Evolutionary conservation across 1,140 invertebrate species (phyloP).

Genomic region (Cydia pomonella): DNA sequence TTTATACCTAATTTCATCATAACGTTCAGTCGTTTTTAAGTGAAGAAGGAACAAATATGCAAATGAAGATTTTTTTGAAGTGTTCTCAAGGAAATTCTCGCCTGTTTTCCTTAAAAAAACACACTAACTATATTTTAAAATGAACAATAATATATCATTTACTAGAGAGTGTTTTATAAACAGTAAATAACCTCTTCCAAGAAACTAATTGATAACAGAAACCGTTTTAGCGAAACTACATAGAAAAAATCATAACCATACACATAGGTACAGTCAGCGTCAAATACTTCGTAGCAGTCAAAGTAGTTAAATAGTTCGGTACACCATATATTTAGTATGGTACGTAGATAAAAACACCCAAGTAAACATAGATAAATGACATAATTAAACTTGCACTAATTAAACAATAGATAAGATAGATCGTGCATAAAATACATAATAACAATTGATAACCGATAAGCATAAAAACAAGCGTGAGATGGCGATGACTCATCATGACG

Average conservation of each 20-base stretch:
- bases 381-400: slow-evolving; percentile 15
- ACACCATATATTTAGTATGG: too few species aligned
- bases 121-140: too few species aligned
- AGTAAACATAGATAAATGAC: not conserved
- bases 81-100: not conserved
- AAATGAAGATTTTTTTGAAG: too few species aligned
- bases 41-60: too few species aligned
- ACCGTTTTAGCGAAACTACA: not conserved
- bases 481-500: not conserved
- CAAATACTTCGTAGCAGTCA: too few species aligned
- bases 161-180: not conserved
- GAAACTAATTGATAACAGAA: not conserved
- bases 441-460: not conserved
- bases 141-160: not conserved
- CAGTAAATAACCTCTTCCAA: not conserved
- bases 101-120: not conserved
- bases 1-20: too few species aligned
- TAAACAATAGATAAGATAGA: not conserved
- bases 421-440: not conserved
- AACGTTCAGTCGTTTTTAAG: too few species aligned
- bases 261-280: too few species aligned
- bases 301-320: too few species aligned
- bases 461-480: not conserved
- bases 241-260: not conserved
- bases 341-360: not conserved